Percentiles rank a stretch among this genome's conserved stretches.
Evolutionary conservation across 2,888 invertebrate genomes (phyloP).

Genomic region (Agonopterix alstromeriana): DNA sequence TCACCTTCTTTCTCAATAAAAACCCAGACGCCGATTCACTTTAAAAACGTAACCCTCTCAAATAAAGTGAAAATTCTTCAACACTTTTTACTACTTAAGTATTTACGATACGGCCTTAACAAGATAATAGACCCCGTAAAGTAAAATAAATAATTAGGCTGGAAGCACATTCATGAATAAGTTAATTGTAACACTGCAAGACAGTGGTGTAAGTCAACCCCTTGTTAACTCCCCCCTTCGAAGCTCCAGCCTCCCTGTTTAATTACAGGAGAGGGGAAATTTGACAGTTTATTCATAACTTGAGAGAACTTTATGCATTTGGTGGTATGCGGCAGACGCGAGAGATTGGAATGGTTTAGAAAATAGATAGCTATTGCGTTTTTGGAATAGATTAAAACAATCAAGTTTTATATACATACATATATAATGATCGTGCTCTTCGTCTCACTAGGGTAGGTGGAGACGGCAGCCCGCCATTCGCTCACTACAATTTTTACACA

Average conservation of each 20-base stretch:
- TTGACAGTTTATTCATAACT: slow-evolving; percentile 41
- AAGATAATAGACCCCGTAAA: slow-evolving; percentile 68
- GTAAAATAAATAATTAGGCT: slow-evolving; percentile 72
- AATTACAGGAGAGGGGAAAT: slow-evolving; percentile 40
- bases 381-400: no score
- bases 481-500: no score
- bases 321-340: slow-evolving; percentile 3
- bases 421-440: no score
- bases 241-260: slow-evolving; percentile 22
- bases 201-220: slow-evolving; percentile 27
- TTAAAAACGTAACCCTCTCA: not conserved
- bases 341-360: not conserved
- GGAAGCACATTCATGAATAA: slow-evolving; percentile 66
- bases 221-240: slow-evolving; percentile 7
- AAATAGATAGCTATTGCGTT: not conserved
- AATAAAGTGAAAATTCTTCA: slow-evolving; percentile 16
- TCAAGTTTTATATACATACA: no score
- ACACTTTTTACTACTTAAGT: slow-evolving; percentile 37
- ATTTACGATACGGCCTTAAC: slow-evolving; percentile 60
- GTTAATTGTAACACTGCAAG: slow-evolving; percentile 50
- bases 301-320: slow-evolving; percentile 19
- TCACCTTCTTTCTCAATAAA: no score
- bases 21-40: not conserved
- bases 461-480: no score
- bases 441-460: no score